phyloP scores from a whole-genome alignment of 2,113 vertebrate genomes.

The Tachycineta bicolor region DNA sequence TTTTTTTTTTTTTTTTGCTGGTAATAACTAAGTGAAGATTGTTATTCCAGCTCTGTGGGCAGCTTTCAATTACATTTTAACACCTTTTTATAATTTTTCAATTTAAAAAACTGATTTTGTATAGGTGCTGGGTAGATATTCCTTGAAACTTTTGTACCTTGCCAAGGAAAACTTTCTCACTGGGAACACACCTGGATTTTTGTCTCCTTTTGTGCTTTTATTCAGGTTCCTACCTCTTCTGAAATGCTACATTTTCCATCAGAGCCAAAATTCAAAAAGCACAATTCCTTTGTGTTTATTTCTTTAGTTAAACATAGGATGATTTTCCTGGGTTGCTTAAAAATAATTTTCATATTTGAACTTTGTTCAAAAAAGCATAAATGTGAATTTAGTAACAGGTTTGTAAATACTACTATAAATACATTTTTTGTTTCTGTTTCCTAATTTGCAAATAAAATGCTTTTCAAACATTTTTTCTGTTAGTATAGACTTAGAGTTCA shows the following conservation, averaged over 20 bases:
- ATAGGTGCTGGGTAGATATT: background rate
- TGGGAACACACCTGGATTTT: background rate
- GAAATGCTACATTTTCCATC: background rate
- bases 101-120: background rate
- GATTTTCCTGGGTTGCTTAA: background rate
- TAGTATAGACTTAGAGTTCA: background rate
- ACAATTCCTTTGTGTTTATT: background rate
- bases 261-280: background rate
- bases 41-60: background rate
- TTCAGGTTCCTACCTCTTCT: background rate
- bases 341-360: background rate
- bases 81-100: background rate
- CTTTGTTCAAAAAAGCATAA: background rate
- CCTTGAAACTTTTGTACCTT: background rate
- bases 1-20: background rate
- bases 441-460: background rate
- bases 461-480: background rate
- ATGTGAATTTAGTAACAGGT: background rate
- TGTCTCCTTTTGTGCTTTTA: background rate
- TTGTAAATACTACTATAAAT: slow-evolving; percentile 29
- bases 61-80: background rate
- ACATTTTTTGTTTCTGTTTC: background rate
- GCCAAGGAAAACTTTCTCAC: background rate
- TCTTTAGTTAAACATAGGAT: background rate
- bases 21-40: background rate